phyloP scores from a whole-genome alignment of 2,113 vertebrate genomes.

The Poicephalus gulielmi region DNA sequence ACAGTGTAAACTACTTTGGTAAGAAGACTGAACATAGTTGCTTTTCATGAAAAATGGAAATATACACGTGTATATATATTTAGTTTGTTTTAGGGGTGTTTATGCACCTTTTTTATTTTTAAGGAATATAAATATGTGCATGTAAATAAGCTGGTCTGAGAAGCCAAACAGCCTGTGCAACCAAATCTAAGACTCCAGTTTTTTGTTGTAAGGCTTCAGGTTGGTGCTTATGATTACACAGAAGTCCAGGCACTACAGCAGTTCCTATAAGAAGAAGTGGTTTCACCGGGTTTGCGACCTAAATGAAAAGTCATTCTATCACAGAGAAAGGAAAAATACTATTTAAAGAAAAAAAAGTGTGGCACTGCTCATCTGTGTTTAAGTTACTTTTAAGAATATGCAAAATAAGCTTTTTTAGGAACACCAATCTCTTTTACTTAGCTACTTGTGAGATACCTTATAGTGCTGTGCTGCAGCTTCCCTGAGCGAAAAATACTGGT shows the following conservation, averaged over 20 bases:
- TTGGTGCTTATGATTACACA: not conserved
- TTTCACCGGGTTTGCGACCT: slow-evolving; percentile 40
- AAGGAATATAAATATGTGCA: not conserved
- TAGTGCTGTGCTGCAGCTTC: not conserved
- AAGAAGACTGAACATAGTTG: not conserved
- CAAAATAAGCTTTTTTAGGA: not conserved
- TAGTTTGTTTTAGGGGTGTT: not conserved
- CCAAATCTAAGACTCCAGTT: slow-evolving; percentile 13
- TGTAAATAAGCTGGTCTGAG: slow-evolving; percentile 15
- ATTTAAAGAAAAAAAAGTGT: not conserved
- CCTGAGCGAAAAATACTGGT: not conserved
- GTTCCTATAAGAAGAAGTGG: slow-evolving; percentile 22
- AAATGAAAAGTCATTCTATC: not conserved
- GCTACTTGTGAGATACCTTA: not conserved
- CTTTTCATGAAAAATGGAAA: not conserved
- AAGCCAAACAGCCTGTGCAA: not conserved
- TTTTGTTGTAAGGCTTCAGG: not conserved
- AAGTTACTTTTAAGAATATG: slow-evolving; percentile 1
- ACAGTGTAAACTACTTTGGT: not conserved
- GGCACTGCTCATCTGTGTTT: not conserved
- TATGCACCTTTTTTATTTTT: rapidly evolving
- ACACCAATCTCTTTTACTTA: not conserved
- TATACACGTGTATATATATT: too few relatives aligned
- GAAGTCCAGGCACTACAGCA: not conserved
- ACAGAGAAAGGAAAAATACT: not conserved